phyloP scores from a whole-genome alignment of 23 tunicate species.

The Halocynthia aurantium region DNA sequence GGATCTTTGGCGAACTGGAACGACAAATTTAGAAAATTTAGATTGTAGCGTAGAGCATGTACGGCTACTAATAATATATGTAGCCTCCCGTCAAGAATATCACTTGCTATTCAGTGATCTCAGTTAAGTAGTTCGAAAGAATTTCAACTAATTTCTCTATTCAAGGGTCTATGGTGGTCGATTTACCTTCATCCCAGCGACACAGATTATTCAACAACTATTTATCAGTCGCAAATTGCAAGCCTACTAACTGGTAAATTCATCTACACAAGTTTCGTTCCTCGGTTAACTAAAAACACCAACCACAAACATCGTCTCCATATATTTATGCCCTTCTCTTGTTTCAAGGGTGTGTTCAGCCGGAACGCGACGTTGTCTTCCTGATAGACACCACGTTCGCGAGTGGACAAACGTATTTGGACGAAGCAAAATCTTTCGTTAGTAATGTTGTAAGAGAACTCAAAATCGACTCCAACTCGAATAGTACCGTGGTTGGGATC shows the following conservation, averaged over 20 bases:
- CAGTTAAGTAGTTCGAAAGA: too few species aligned
- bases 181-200: background rate
- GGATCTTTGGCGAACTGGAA: too few species aligned
- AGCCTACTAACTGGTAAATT: background rate
- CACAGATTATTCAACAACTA: background rate
- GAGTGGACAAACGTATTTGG: constrained; percentile 28
- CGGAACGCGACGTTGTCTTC: constrained; percentile 59
- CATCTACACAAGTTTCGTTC: too few species aligned
- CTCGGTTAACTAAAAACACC: background rate
- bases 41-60: too few species aligned
- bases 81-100: too few species aligned
- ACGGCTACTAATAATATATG: too few species aligned
- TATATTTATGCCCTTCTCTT: background rate
- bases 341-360: constrained; percentile 9
- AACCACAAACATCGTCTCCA: background rate
- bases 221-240: background rate
- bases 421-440: constrained; percentile 12
- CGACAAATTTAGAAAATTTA: too few species aligned
- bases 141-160: background rate
- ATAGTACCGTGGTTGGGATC: constrained; percentile 37
- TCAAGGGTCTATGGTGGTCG: constrained; percentile 2
- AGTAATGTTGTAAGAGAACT: constrained; percentile 10
- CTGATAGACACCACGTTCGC: constrained; percentile 39
- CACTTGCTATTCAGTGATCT: too few species aligned
- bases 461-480: constrained; percentile 25